Conservation (phyloP, 2,797 vertebrate genomes). For the Eidolon dupreanum region DNA sequence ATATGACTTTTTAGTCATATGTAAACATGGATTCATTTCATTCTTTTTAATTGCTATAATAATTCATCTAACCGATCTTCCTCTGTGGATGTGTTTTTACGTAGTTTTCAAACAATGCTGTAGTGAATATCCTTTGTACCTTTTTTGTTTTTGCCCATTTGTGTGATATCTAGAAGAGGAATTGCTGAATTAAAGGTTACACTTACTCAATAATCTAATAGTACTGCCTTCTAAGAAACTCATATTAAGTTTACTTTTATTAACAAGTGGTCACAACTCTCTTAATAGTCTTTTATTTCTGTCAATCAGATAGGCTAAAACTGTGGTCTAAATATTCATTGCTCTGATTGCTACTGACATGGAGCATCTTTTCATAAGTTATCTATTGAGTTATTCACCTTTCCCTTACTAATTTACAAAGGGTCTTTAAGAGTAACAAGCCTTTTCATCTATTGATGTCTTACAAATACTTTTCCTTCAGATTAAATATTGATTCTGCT, state of each 20-base stretch:
- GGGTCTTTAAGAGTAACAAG: not conserved
- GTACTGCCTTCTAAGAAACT: not conserved
- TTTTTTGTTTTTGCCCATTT: not conserved
- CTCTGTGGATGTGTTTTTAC: not conserved
- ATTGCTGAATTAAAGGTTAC: slow-evolving; percentile 23
- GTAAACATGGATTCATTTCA: not conserved
- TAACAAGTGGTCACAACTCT: not conserved
- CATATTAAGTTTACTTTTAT: not conserved
- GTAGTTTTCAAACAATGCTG: not conserved
- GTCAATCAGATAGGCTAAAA: not conserved
- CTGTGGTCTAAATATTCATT: not conserved
- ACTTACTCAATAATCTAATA: not conserved
- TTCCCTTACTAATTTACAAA: slow-evolving; percentile 11
- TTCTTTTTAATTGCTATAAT: not conserved
- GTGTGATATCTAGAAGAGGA: not conserved
- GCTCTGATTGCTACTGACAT: not conserved
- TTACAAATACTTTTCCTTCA: not conserved
- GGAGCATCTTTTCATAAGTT: not conserved
- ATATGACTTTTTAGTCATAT: not conserved
- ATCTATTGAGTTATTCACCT: not conserved
- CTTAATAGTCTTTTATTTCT: not conserved
- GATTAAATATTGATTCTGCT: not conserved
- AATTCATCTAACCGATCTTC: not conserved
- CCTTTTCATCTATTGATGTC: not conserved
- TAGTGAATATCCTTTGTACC: not conserved